A percentile compares a stretch with the other conserved stretches of the same genome.
phyloP scores from a whole-genome alignment of 2,888 invertebrate species.

The Adelognathus sp. region DNA sequence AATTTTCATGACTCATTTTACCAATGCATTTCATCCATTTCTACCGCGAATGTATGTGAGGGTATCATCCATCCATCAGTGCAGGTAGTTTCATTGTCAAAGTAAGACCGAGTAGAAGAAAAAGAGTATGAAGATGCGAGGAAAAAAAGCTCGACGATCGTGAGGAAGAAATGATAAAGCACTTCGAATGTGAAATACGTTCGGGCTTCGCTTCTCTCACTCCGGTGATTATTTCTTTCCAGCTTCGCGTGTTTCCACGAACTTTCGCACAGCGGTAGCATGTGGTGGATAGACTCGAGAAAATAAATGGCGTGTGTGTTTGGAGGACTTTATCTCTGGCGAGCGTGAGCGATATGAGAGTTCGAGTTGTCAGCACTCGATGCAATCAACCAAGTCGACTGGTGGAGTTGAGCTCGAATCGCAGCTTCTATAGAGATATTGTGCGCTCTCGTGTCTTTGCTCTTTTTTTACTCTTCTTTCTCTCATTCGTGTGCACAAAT shows the following conservation, averaged over 20 bases:
- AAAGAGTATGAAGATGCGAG: background rate
- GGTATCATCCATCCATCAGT: background rate
- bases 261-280: background rate
- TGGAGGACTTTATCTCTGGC: slow-evolving; percentile 18
- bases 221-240: background rate
- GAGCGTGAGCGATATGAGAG: slow-evolving; percentile 23
- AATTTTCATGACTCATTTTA: background rate
- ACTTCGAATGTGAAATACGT: background rate
- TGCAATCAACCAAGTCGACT: slow-evolving; percentile 22
- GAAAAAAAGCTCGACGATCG: background rate
- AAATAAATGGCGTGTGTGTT: slow-evolving; percentile 19
- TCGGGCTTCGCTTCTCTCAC: no score
- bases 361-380: slow-evolving; percentile 38
- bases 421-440: background rate
- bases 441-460: slow-evolving; percentile 12
- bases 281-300: no score
- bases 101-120: background rate
- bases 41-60: background rate
- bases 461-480: slow-evolving; percentile 30
- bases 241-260: background rate
- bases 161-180: background rate
- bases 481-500: slow-evolving; percentile 9
- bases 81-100: background rate
- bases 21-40: background rate
- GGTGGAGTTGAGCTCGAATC: background rate